Evolutionary conservation across 1,140 invertebrate genomes (phyloP).

Genomic region (Cecropterus lyciades): DNA sequence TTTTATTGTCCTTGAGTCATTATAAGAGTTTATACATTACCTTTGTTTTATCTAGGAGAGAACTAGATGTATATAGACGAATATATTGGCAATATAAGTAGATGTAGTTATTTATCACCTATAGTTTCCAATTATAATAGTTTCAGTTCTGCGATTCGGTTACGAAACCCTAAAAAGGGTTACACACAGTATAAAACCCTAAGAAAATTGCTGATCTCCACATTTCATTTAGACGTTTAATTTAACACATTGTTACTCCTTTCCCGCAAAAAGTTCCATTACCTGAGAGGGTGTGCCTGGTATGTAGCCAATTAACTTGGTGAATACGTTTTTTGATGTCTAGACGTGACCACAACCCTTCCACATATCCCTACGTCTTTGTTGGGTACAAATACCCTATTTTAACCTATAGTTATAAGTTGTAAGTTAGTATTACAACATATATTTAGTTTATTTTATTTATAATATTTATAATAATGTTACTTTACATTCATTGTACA

Average conservation of each 20-base stretch:
- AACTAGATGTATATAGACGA: no score
- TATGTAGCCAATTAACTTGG: conserved; percentile 23
- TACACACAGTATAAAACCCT: neutral
- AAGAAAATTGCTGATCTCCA: conserved; percentile 9
- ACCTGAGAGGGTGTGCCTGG: conserved; percentile 16
- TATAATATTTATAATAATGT: no score
- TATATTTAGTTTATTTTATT: no score
- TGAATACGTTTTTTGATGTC: conserved; percentile 28
- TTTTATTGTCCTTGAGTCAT: no score
- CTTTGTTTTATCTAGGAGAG: no score
- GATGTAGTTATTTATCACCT: no score
- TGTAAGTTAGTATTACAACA: no score
- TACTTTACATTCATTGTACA: no score
- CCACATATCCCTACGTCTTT: conserved; percentile 7
- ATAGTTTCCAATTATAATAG: no score
- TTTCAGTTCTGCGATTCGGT: neutral
- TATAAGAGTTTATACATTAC: no score
- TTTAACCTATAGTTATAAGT: no score
- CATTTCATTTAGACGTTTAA: conserved; percentile 26
- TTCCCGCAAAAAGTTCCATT: conserved; percentile 15
- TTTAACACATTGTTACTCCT: conserved; percentile 24
- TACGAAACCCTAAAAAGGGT: neutral
- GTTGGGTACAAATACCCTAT: conserved; percentile 21
- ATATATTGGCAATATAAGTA: no score
- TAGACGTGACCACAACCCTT: conserved; percentile 25